phyloP scores from a whole-genome alignment of 2,797 vertebrate genomes.

The Serranus cabrilla region DNA sequence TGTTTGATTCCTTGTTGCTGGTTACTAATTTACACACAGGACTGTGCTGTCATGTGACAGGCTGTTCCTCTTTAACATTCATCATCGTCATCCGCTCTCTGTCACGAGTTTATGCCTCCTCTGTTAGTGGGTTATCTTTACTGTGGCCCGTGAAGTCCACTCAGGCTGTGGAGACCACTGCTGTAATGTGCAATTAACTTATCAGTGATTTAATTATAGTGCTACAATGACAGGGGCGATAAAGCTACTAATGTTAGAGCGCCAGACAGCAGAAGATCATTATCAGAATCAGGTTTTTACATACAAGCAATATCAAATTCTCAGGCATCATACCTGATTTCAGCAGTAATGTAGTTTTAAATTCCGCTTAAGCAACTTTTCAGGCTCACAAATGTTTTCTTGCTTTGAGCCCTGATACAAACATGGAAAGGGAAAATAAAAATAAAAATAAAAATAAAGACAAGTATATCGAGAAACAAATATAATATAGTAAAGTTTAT shows the following conservation, averaged over 20 bases:
- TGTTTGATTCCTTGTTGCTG: neutral
- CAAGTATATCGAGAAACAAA: too few relatives aligned
- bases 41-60: slow-evolving; percentile 63
- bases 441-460: too few relatives aligned
- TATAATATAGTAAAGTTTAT: too few relatives aligned
- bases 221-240: neutral
- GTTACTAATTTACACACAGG: neutral
- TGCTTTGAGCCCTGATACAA: too few relatives aligned
- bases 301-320: neutral
- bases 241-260: neutral
- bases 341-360: too few relatives aligned
- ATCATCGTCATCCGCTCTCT: slow-evolving; percentile 11
- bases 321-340: too few relatives aligned
- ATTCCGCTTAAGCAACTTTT: too few relatives aligned
- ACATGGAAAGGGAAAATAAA: too few relatives aligned
- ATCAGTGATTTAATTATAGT: neutral
- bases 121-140: neutral
- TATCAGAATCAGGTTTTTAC: neutral
- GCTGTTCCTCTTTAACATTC: slow-evolving; percentile 58
- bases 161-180: neutral
- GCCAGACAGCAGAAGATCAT: neutral
- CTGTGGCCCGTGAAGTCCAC: neutral
- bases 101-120: slow-evolving; percentile 68
- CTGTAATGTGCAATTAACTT: neutral
- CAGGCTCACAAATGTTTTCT: too few relatives aligned